Base-by-base conservation (phyloP, 2,797 vertebrate species). In the Enteromius thamalakanensis region DNA sequence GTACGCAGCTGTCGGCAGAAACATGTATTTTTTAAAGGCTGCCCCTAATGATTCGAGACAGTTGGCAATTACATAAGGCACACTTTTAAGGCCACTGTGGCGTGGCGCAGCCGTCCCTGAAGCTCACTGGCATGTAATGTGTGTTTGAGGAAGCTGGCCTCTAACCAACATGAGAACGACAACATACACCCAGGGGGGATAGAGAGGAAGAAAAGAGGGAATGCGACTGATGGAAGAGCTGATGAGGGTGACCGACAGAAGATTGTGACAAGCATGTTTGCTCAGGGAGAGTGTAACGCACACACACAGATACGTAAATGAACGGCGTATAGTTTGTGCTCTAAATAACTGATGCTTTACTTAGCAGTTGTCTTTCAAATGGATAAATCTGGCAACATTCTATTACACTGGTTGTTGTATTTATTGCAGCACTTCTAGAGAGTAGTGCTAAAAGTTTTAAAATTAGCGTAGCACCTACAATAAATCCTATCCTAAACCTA, bases 1-100 rank as follows among this genome's bases (percentile, higher is more conserved):
- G 93, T 91, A 93, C 92, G 89, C 94, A 95, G 94, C 94, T 96
- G 95, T 94, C 94, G 87, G 92, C 91, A 81, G 79, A 91, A 92
- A 90, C 92, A 92, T 94, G 93, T 93, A 92, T 94, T 93, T 94
- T 94, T 94, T 92, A 93, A 94, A 93, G 92, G 92, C 91, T 94
- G 93, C 93, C 93, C 93, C 93, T 94, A 94, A 95, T 95, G 92
- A 94, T 92, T 93, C 89, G 90, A 94, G 94, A 95, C 94, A 95
- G 93, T 94, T 95, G 94, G 93, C 92, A 92, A 94, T 95, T 95
- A 95, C 90, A 90, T 95, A 95, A 95, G 93, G 91, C 90, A 93
- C 84, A 80, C 78, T 92, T 92, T 94, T 94, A 93, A 94, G 94
- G 94, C 92, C 93, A 94, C 89, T 93, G 90, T 89, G 91, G 91